Evolutionary conservation across 1,140 invertebrate genomes (phyloP), one percentile per base, ranked within the genome.

Genomic region (Neodiprion fabricii): DNA sequence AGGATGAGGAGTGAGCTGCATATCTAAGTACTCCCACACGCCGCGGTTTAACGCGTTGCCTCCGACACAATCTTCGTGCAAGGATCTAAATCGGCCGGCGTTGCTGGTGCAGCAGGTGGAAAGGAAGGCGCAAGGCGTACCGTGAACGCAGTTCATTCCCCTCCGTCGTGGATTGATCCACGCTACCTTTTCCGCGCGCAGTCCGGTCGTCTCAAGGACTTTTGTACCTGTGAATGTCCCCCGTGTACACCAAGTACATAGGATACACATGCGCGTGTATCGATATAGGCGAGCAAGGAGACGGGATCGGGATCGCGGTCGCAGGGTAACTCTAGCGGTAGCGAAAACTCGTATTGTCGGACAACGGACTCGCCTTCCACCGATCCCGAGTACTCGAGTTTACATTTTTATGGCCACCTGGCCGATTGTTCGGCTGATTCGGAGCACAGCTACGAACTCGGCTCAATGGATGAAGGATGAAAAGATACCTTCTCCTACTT

Each of bases 241-340:
- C n/a, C 53, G n/a, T 17, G n/a, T 61, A 12, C n/a, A 12, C 53
- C 28, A 40, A 40, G 28, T 40, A 4, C 28, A 40, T 40, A 3
- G 28, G 28, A 40, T 40, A 40, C 28, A 40, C 28, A 40, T 40
- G 53, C n/a, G 9, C 53, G 9, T 8, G 53, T 14, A 17, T 61
- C 53, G 11, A 61, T 61, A 61, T 17, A 61, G n/a, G 9, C n/a
- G n/a, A 17, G 11, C n/a, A 9, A 17, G 11, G n/a, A 14, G 11
- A 17, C 53, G 53, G 53, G n/a, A 17, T 17, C n/a, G 53, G 53
- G 11, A 61, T 61, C 53, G 53, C 53, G 53, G 53, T 61, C 53
- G 53, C 53, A 17, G 53, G 53, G 53, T 61, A 17, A 61, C 53
- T 61, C 53, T 61, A 61, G 53, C 53, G 53, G 53, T 61, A 61